A percentile compares a stretch with the other conserved stretches of the same genome.
Conservation (phyloP, 92 coral and sea anemone species). For the Epizoanthus fatuus region DNA sequence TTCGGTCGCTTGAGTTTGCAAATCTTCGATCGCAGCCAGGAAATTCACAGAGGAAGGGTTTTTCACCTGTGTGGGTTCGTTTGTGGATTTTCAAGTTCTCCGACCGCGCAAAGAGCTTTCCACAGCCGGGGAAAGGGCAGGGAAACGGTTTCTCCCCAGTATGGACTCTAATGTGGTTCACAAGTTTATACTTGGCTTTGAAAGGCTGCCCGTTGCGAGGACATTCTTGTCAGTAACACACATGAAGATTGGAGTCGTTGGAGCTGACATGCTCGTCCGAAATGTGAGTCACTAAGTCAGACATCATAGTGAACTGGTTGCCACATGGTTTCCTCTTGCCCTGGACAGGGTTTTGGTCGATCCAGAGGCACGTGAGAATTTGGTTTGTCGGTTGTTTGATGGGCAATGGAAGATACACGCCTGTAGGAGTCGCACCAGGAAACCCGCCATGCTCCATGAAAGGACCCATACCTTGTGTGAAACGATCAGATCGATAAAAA, state of each 20-base stretch:
- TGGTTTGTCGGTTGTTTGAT: constrained; percentile 97
- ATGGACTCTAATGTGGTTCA: constrained; percentile 98
- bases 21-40: constrained; percentile 99
- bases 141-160: constrained; percentile 99
- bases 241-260: constrained; percentile 93
- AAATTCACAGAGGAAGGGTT: constrained; percentile 96
- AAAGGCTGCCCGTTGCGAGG: constrained; percentile 93
- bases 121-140: constrained; percentile 96
- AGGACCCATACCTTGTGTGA: constrained; percentile 83
- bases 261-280: constrained; percentile 99
- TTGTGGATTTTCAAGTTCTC: constrained; percentile 99
- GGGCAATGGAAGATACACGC: constrained; percentile 81
- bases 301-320: constrained; percentile 94
- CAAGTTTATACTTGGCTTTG: constrained; percentile 99
- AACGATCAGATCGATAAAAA: constrained; percentile 83
- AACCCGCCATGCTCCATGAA: constrained; percentile 89
- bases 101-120: constrained; percentile 98
- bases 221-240: constrained; percentile 98
- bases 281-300: constrained; percentile 95
- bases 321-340: constrained; percentile 97
- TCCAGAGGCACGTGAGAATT: constrained; percentile 97
- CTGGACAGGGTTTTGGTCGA: constrained; percentile 91
- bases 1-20: constrained; percentile 99
- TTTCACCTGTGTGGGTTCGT: constrained; percentile 98
- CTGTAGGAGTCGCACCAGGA: constrained; percentile 87